Conservation (phyloP, 2,113 vertebrate species). For the Platanista minor region DNA sequence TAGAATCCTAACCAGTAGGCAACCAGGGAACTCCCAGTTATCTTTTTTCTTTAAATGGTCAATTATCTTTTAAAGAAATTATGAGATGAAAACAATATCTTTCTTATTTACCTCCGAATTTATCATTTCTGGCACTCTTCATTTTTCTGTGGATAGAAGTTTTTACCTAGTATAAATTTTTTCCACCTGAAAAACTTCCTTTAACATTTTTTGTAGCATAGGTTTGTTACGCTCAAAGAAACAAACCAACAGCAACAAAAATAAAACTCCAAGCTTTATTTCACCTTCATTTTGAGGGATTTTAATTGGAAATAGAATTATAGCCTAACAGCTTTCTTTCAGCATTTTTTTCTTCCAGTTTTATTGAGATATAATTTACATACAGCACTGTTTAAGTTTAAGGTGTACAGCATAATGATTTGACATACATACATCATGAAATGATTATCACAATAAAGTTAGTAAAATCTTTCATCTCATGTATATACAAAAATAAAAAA, state of each 20-base stretch:
- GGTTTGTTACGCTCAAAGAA: not conserved
- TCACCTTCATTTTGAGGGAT: not conserved
- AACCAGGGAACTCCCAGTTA: too few species aligned
- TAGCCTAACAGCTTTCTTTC: not conserved
- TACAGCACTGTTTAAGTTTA: not conserved
- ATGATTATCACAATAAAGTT: too few species aligned
- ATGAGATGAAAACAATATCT: not conserved
- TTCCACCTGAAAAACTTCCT: not conserved
- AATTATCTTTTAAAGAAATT: not conserved
- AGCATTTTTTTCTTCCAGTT: not conserved
- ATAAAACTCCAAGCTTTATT: not conserved
- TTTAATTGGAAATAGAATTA: not conserved
- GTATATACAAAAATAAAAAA: too few species aligned
- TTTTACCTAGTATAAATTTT: not conserved
- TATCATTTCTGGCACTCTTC: not conserved
- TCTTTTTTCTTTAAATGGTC: not conserved
- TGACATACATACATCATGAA: too few species aligned
- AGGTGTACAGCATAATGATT: too few species aligned
- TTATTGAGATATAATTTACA: not conserved
- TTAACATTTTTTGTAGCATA: not conserved
- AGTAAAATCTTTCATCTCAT: too few species aligned
- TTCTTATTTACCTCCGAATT: not conserved
- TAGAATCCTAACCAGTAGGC: too few species aligned
- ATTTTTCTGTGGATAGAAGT: not conserved
- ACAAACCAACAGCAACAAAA: not conserved